Evolutionary conservation across 1,140 invertebrate species (phyloP), one percentile per base, ranked within the genome.

Genomic region (Lasioglossum baleicum): DNA sequence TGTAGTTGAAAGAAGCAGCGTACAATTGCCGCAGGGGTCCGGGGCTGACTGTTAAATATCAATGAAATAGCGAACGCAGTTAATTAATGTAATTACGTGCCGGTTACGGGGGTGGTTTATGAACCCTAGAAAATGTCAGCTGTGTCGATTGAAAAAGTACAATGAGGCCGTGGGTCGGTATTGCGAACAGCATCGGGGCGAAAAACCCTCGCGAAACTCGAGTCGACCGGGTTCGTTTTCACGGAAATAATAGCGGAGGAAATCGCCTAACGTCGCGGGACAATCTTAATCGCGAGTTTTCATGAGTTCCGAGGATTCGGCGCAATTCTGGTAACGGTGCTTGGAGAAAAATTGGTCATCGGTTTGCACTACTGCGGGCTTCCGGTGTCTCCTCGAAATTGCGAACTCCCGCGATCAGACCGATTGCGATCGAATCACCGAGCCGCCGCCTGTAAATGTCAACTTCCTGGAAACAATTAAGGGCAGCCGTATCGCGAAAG

Each of bases 401-500:
- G 58, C 53, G 66, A 60, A 58, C 58, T 44, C 35, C 8, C 35
- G 53, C 35, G 13, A 3, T 22, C n/a, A 22, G 53, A 5, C 0
- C 5, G 20, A 7, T 71, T 58, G 31, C 51, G 51, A 15, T 1
- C 0, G 67, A 67, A 58, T 22, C 44, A 51, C 22, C 40, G 5
- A 15, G 6, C 1, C 40, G 65, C 44, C 44, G 35, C 1, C 35
- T 48, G 42, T 66, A 77, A 77, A 77, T 63, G 68, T 86, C 74
- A 75, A 56, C 58, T 81, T 83, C 74, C 77, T 74, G 74, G 69
- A 81, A 81, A 74, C 80, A 81, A 86, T 90, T 83, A 88, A 82
- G 78, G 44, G 65, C 65, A 76, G 64, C 53, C 64, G 70, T 78
- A 79, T 66, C 66, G 76, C 81, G 79, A 84, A 82, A 74, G 82